Base-by-base conservation (phyloP, 2,888 invertebrate species). In the Siphonodentalium dalli region DNA sequence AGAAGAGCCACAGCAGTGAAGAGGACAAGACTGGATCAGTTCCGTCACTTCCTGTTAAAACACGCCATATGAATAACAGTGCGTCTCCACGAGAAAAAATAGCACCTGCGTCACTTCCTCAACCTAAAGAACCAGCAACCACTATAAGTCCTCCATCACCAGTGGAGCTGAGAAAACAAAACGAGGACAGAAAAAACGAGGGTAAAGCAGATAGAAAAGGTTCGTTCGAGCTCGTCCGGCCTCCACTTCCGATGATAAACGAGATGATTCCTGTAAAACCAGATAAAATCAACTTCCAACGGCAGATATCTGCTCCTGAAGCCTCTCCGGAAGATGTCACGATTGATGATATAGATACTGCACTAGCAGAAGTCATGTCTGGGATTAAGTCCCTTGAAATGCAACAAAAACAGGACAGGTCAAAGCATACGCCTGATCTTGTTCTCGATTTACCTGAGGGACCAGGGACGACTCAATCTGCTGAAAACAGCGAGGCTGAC, bases 341-440 rank as follows among this genome's bases (percentile, higher is more conserved):
- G 7, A 49, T 61, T 33, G 57, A 51, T 28, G 78, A 79, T 58
- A 78, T 82, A 49, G 82, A 82, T 61, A 71, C 63, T 37, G 81
- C 81, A n/a, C 61, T 82, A 37, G 80, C 80, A 13, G 79, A 80
- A 60, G 79, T 82, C 20, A 78, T 80, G 72, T 78, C 77, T 1
- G 80, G 79, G 23, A 66, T 81, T 23, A 66, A 78, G 48, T 74
- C 74, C 1, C 61, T 80, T 47, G 79, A 81, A 61, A 69, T 75
- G 62, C 76, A 78, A 58, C 78, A 77, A 52, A 62, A 68, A 27
- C 55, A 60, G 21, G 74, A 74, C 63, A 75, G 73, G 62, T 66
- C 74, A 7, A 76, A 73, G 53, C 75, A 74, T 64, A 79, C 80
- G 1, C 80, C 81, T 7, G 81, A 81, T 55, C 65, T 81, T 15